Percentiles rank a stretch among this genome's conserved stretches.
Conservation (phyloP, 2,113 vertebrate genomes). For the Spea bombifrons region DNA sequence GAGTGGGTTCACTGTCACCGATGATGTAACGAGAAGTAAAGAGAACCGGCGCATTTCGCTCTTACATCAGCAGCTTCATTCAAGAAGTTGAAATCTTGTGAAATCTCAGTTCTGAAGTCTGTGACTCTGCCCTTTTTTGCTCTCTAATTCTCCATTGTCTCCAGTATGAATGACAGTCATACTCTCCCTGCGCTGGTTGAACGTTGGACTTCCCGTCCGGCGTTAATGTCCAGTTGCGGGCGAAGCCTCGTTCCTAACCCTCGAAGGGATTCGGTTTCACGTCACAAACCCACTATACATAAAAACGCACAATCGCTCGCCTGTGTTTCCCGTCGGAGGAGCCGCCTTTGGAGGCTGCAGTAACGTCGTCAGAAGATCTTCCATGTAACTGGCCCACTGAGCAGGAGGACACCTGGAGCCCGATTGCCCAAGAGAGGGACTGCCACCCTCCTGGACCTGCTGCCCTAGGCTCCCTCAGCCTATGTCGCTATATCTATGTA, state of each 20-base stretch:
- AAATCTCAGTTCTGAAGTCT: not conserved
- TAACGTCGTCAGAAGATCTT: not conserved
- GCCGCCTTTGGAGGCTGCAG: not conserved
- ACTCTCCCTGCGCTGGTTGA: not conserved
- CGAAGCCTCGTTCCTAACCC: not conserved
- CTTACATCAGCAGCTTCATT: too few species aligned
- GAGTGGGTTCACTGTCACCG: too few species aligned
- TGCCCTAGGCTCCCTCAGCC: too few species aligned
- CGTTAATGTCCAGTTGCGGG: not conserved
- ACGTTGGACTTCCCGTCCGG: not conserved
- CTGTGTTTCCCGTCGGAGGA: not conserved
- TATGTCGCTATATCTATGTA: too few species aligned
- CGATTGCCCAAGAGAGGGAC: too few species aligned
- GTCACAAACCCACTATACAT: constrained; percentile 9
- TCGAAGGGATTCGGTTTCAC: not conserved
- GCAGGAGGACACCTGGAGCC: too few species aligned
- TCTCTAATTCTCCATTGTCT: not conserved
- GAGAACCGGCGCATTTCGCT: too few species aligned
- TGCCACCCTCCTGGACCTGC: too few species aligned
- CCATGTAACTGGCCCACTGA: not conserved
- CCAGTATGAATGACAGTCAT: not conserved
- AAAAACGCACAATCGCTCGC: not conserved
- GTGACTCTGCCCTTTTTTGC: not conserved
- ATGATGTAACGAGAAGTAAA: too few species aligned
- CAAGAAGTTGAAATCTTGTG: too few species aligned